Percentiles rank a stretch among this genome's conserved stretches.
Evolutionary conservation across 2,888 invertebrate genomes (phyloP).

Genomic region (Cabera pusaria): DNA sequence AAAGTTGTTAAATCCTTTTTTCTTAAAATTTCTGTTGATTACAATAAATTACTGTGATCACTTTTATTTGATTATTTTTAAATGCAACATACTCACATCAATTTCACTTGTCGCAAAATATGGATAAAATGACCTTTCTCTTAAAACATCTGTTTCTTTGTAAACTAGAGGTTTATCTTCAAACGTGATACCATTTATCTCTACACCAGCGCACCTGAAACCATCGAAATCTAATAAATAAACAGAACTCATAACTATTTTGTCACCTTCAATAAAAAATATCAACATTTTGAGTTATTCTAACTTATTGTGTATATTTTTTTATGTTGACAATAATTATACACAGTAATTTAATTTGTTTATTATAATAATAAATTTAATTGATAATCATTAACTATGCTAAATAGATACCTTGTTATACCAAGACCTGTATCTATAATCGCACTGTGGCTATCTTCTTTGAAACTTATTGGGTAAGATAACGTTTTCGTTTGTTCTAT

Average conservation of each 20-base stretch:
- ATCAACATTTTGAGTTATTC: too few species aligned
- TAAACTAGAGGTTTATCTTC: constrained; percentile 32
- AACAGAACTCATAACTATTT: too few species aligned
- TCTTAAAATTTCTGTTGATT: too few species aligned
- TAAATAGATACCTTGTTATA: constrained; percentile 23
- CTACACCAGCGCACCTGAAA: constrained; percentile 46
- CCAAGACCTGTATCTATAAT: constrained; percentile 14
- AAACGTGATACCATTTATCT: constrained; percentile 39
- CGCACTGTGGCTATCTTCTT: constrained; percentile 12
- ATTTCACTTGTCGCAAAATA: constrained; percentile 36
- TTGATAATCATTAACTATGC: too few species aligned
- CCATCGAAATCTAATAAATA: not conserved
- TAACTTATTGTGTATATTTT: too few species aligned
- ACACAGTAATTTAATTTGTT: constrained; percentile 3
- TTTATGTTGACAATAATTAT: too few species aligned
- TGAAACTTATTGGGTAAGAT: not conserved
- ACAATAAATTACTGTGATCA: too few species aligned
- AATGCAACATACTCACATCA: constrained; percentile 46
- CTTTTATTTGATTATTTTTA: too few species aligned
- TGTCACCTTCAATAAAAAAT: too few species aligned
- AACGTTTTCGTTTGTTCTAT: constrained; percentile 10
- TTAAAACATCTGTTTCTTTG: constrained; percentile 30
- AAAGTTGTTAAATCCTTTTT: too few species aligned
- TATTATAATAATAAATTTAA: too few species aligned
- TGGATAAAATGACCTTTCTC: constrained; percentile 38